Evolutionary conservation across 2,113 vertebrate species (phyloP).

Genomic region (Scytalopus superciliaris): DNA sequence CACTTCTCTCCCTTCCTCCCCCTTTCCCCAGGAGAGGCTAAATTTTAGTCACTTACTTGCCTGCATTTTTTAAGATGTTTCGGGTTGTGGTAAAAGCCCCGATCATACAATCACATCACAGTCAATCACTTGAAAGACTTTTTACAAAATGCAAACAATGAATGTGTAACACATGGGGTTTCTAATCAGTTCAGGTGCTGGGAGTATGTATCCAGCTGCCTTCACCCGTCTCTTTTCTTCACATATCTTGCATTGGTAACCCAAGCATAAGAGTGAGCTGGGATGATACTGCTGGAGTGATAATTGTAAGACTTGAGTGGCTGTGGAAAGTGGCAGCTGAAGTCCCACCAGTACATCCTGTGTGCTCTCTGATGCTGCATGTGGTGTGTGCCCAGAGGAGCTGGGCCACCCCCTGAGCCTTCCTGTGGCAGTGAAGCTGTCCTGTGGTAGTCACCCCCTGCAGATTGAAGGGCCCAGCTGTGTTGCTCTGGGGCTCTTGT

Average conservation of each 20-base stretch:
- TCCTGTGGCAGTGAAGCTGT: neutral
- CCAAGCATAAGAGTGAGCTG: neutral
- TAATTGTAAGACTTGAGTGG: neutral
- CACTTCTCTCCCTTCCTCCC: conserved; percentile 24
- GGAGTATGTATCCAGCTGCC: conserved; percentile 44
- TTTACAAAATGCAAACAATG: conserved; percentile 42
- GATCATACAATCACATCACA: conserved; percentile 71
- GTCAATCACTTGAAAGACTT: conserved; percentile 52
- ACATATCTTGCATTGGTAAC: conserved; percentile 37
- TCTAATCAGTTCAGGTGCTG: conserved; percentile 55
- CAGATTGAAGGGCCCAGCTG: neutral
- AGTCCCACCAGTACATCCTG: neutral
- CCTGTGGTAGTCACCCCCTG: neutral
- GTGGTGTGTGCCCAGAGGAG: neutral
- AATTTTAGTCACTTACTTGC: conserved; percentile 62
- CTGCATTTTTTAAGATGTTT: conserved; percentile 36
- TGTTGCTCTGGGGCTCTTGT: neutral
- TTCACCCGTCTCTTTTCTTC: conserved; percentile 46
- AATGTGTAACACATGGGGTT: conserved; percentile 53
- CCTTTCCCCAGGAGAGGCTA: conserved; percentile 55
- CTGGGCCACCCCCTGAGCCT: neutral
- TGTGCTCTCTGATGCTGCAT: neutral
- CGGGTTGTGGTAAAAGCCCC: conserved; percentile 45
- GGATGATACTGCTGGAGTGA: neutral
- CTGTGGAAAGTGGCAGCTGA: neutral